phyloP scores from a whole-genome alignment of 1,140 invertebrate genomes.

The Amphibalanus amphitrite region DNA sequence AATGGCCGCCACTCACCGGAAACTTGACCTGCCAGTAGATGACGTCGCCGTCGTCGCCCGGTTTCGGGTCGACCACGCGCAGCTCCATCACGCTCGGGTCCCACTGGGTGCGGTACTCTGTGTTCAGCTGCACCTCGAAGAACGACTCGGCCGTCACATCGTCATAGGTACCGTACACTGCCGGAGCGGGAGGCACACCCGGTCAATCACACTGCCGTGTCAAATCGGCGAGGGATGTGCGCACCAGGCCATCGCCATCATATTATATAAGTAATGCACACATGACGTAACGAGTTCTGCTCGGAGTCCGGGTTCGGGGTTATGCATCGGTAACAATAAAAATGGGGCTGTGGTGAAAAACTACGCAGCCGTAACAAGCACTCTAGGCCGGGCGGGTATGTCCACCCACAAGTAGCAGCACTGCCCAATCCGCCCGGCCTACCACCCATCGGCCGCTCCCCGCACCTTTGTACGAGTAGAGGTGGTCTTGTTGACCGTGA shows the following conservation, averaged over 20 bases:
- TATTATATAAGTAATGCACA: too few relatives aligned
- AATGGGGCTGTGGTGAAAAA: too few relatives aligned
- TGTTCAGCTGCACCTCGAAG: slow-evolving; percentile 59
- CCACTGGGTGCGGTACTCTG: slow-evolving; percentile 57
- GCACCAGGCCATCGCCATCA: too few relatives aligned
- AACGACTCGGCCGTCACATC: slow-evolving; percentile 63
- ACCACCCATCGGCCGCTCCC: neutral
- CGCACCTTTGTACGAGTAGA: slow-evolving; percentile 59
- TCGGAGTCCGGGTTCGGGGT: too few relatives aligned
- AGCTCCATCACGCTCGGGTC: slow-evolving; percentile 55
- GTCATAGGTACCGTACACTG: slow-evolving; percentile 58
- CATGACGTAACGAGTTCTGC: too few relatives aligned
- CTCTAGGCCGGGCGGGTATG: neutral
- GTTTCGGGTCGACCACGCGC: slow-evolving; percentile 45
- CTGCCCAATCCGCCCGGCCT: neutral
- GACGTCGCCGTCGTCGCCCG: slow-evolving; percentile 38
- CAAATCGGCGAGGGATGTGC: too few relatives aligned
- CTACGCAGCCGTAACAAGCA: slow-evolving; percentile 7
- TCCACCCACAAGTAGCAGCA: neutral
- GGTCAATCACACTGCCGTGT: too few relatives aligned
- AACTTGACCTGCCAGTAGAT: slow-evolving; percentile 76
- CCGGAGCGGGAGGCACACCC: slow-evolving; percentile 12
- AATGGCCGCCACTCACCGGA: slow-evolving; percentile 40
- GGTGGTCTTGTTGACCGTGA: slow-evolving; percentile 33
- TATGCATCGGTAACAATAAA: too few relatives aligned